Base-by-base conservation (phyloP, 2,797 vertebrate species). In the Myotis findleyi region DNA sequence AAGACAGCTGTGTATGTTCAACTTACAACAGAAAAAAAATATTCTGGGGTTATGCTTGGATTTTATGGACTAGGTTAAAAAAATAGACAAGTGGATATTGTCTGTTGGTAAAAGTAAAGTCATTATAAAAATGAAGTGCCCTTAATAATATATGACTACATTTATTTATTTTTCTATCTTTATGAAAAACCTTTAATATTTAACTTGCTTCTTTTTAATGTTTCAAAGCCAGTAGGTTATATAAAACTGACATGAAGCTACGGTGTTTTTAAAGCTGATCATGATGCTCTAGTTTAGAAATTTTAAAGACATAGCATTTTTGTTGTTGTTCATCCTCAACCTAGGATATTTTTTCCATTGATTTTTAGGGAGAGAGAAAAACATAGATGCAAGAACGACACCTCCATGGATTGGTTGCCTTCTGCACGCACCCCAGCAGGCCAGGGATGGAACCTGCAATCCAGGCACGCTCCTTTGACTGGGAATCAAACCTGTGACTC, bases 151-250 rank as follows among this genome's bases (percentile, higher is more conserved):
- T 14, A 94, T 93, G 86, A 64, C 36, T 68, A 57, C 44, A 80
- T 91, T 84, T 91, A 80, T 91, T 62, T 83, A 71, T 71, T 95
- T 94, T 91, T 85, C 47, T 96, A 36, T 36, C 30, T 93, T 95
- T 94, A 94, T 95, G 89, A 95, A 87, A 91, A 94, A 36, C 5
- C 44, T 96, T 97, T 76, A 94, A 95, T 94, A 94, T 92, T 95
- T 96, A 89, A 93, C 53, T 76, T 59, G 41, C 44, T 96, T 87
- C 66, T 87, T 90, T 93, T 93, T 88, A 57, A 81, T 81, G 64
- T 94, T 95, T 87, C 62, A 64, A 49, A 85, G 64, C 47, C 47
- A 87, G 79, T 55, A 73, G 47, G 8, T 41, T 77, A 57, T 64
- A 36, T 18, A 11, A 21, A 85, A 59, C 44, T 47, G 71, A 77